Evolutionary conservation across 2,113 vertebrate genomes (phyloP).

Genomic region (Dromas ardeola): DNA sequence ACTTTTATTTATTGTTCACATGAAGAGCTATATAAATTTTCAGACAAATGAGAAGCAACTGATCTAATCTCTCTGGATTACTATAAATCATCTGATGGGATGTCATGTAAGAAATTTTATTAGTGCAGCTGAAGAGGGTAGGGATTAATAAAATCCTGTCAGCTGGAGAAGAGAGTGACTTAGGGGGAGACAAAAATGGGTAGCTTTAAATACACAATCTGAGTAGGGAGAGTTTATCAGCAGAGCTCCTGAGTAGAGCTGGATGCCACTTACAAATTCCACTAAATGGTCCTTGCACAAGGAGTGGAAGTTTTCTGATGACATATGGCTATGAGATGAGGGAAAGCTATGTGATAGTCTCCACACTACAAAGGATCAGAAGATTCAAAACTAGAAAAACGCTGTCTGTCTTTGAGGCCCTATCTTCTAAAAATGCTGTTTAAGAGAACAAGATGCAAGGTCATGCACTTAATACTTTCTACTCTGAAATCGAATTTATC

Average conservation of each 20-base stretch:
- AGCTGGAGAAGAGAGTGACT: neutral
- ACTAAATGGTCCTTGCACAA: neutral
- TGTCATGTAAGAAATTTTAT: neutral
- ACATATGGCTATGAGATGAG: rapidly evolving
- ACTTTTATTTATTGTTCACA: neutral
- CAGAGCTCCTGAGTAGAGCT: neutral
- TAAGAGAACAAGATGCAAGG: neutral
- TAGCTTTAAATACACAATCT: neutral
- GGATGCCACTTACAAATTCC: neutral
- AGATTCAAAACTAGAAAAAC: neutral
- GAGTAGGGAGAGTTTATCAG: neutral
- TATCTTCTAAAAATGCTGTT: neutral
- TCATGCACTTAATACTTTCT: neutral
- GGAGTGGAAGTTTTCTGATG: neutral
- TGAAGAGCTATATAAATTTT: neutral
- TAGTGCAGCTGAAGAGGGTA: neutral
- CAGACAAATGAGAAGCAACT: neutral
- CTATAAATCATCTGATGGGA: neutral
- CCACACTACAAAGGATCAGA: neutral
- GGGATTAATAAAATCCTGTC: neutral
- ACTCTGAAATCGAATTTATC: neutral
- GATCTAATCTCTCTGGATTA: neutral
- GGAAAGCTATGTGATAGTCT: neutral
- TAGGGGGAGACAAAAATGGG: neutral
- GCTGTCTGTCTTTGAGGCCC: neutral